Base-by-base conservation (phyloP, 2,113 vertebrate species). In the Alaudala cheleensis region DNA sequence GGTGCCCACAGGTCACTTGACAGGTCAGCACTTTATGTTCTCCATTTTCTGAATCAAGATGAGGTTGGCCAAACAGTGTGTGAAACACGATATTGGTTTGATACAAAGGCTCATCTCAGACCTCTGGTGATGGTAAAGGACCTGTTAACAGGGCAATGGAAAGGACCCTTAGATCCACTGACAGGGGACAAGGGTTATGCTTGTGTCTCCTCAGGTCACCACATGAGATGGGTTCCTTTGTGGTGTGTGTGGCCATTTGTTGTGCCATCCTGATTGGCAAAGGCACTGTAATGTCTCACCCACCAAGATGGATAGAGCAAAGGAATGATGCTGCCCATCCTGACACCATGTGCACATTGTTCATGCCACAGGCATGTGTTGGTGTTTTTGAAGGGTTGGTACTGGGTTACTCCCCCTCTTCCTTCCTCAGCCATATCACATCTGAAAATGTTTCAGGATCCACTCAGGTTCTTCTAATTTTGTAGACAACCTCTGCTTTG, bases 391-490 rank as follows among this genome's bases (percentile, higher is more conserved):
- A 97, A 95, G 94, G 81, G 94, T 92, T 82, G 77, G 83, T 96
- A 86, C 85, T 89, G 91, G 83, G 83, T 94, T 93, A 81, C 66
- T 61, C 81, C 67, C 84, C 47, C 76, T 81, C 70, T 37, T 91
- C 77, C 62, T 86, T 83, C 58, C 72, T 81, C 47, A 70, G 79
- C 92, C 86, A 56, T 74, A 79, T 29, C 88, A 65, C 91, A 84
- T 95, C 96, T 81, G 71, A 93, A 95, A 91, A 69, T 72, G 78
- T 96, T 95, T 95, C 93, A 96, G 94, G 79, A 93, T 96, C 96
- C 95, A 93, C 98, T 98, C 92, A 97, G 95, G 97, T 97, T 96
- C 95, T 95, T 92, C 94, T 96, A 69, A 95, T 97, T 96, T 95
- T 98, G 98, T 98, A 98, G 49, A 40, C 1, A 2, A 24, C 15